Evolutionary conservation across 2,888 invertebrate genomes (phyloP).

Genomic region (Dicyrtomina minuta): DNA sequence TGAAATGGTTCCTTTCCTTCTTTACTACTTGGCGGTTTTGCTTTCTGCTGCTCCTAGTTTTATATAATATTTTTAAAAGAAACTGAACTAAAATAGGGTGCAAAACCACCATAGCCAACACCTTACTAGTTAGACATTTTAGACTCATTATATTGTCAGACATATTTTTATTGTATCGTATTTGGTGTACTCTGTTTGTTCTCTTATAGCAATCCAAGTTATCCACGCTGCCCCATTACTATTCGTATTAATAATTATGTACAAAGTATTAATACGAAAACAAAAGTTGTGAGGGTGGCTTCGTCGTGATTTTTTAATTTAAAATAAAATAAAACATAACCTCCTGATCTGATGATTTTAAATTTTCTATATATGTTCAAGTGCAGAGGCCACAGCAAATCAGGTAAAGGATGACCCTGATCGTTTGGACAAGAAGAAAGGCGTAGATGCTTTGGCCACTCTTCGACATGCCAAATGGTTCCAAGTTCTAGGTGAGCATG

Average conservation of each 20-base stretch:
- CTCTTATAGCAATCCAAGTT: too few species aligned
- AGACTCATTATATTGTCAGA: constrained; percentile 41
- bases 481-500: constrained; percentile 89
- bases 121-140: constrained; percentile 52
- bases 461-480: constrained; percentile 99
- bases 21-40: too few species aligned
- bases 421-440: constrained; percentile 97
- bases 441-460: constrained; percentile 99
- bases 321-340: constrained; percentile 32
- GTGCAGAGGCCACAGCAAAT: constrained; percentile 54
- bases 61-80: neutral
- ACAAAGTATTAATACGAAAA: constrained; percentile 5
- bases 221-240: too few species aligned
- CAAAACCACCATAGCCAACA: constrained; percentile 48
- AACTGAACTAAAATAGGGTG: neutral
- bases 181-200: neutral
- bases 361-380: constrained; percentile 42
- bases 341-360: constrained; percentile 51
- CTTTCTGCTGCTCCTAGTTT: too few species aligned
- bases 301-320: constrained; percentile 10
- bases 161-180: neutral
- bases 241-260: neutral
- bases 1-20: too few species aligned
- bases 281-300: neutral
- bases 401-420: constrained; percentile 71